phyloP scores from a whole-genome alignment of 2,113 vertebrate species.

The Oryzias woworae region DNA sequence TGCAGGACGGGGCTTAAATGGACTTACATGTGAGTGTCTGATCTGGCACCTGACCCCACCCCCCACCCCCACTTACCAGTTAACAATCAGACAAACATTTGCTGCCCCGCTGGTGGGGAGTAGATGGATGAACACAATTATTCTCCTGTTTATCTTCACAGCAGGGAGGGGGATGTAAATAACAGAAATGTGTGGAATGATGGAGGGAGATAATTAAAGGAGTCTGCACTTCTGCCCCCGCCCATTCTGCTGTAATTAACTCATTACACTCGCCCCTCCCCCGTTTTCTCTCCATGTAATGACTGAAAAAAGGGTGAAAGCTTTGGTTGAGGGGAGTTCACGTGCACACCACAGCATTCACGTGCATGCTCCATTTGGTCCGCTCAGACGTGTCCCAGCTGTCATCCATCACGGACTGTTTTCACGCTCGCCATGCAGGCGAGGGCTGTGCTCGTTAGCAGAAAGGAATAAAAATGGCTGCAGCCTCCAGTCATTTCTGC shows the following conservation, averaged over 20 bases:
- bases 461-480: constrained; percentile 49
- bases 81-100: no score
- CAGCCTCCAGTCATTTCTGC: constrained; percentile 32
- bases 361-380: constrained; percentile 72
- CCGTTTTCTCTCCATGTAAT: constrained; percentile 54
- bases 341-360: constrained; percentile 69
- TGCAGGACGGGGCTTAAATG: no score
- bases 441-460: constrained; percentile 50
- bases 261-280: constrained; percentile 62
- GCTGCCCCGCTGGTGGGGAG: neutral
- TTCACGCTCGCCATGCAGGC: constrained; percentile 41
- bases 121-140: constrained; percentile 79
- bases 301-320: constrained; percentile 71
- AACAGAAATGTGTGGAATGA: constrained; percentile 76
- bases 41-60: no score
- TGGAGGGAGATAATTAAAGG: constrained; percentile 75
- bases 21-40: no score
- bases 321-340: constrained; percentile 65
- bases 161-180: constrained; percentile 62
- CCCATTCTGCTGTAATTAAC: constrained; percentile 70
- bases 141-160: constrained; percentile 61
- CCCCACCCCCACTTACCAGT: no score
- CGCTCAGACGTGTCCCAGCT: constrained; percentile 68
- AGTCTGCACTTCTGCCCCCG: constrained; percentile 60
- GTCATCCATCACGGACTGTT: constrained; percentile 73